Percentiles rank a stretch among this genome's conserved stretches.
Evolutionary conservation across 2,797 vertebrate genomes (phyloP).

Genomic region (Sorex maritimensis): DNA sequence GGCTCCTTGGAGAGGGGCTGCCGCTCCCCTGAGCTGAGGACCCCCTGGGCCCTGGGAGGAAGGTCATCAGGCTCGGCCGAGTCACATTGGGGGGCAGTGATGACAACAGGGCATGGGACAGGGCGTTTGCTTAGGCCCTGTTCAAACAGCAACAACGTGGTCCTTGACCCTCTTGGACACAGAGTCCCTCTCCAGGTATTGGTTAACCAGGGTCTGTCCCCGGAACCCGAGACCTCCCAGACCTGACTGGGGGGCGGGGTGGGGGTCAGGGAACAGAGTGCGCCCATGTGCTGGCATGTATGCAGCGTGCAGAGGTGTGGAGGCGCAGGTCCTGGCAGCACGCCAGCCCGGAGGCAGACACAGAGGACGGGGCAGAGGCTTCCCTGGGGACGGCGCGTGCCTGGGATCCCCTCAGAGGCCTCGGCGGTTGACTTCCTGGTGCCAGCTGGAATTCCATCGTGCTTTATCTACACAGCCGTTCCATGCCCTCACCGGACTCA

Average conservation of each 20-base stretch:
- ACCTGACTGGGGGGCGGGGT: slow-evolving; percentile 20
- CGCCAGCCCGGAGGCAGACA: neutral
- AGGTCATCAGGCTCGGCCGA: neutral
- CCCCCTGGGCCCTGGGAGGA: neutral
- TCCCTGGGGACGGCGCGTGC: too few species aligned
- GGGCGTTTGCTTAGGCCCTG: slow-evolving; percentile 57
- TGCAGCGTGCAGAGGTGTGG: neutral
- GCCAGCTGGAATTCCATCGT: slow-evolving; percentile 7
- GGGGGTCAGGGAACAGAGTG: neutral
- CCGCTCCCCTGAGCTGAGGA: neutral
- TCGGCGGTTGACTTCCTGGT: neutral
- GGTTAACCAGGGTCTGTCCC: slow-evolving; percentile 17
- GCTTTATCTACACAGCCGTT: neutral
- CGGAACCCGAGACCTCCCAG: neutral
- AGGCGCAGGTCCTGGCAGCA: neutral
- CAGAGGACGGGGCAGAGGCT: neutral
- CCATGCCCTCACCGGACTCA: neutral
- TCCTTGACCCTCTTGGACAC: slow-evolving; percentile 73
- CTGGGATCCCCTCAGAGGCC: neutral
- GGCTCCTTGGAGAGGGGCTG: slow-evolving; percentile 43
- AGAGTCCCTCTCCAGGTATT: slow-evolving; percentile 75
- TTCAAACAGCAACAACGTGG: neutral
- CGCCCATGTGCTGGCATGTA: neutral
- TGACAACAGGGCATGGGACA: neutral
- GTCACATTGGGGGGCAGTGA: neutral